Conservation (phyloP, 2,797 vertebrate species). For the Anguilla pacifica region DNA sequence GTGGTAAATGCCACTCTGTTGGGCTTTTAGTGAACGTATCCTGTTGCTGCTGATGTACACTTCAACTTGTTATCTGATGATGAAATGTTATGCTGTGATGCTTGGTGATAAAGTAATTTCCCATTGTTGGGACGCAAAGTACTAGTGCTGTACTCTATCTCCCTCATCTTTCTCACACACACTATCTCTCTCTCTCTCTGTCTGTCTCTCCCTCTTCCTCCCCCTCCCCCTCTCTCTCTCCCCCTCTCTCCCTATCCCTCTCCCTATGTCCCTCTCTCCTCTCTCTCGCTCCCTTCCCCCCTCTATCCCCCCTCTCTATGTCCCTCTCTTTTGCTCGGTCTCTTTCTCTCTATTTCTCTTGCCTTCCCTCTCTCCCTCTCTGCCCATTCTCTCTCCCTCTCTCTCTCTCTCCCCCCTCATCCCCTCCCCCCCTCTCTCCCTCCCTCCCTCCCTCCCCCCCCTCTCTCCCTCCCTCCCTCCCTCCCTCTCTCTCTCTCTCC, state of each 20-base stretch:
- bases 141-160: neutral
- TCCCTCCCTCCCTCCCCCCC: too few species aligned
- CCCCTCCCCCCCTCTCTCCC: too few species aligned
- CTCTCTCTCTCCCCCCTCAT: too few species aligned
- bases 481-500: fast-evolving
- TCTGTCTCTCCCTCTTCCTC: neutral
- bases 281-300: constrained; percentile 11
- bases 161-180: neutral
- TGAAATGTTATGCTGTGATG: neutral
- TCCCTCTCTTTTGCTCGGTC: neutral
- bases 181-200: neutral
- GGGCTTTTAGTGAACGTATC: neutral
- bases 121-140: neutral
- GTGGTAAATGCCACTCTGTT: neutral
- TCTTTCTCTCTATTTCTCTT: too few species aligned
- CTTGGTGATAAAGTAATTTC: neutral
- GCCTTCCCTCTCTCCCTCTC: neutral
- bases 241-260: neutral
- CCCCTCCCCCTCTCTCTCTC: neutral
- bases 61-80: neutral
- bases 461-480: too few species aligned
- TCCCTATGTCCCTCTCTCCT: neutral
- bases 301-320: neutral
- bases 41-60: neutral
- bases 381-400: too few species aligned